Percentiles rank a stretch among this genome's conserved stretches.
Conservation (phyloP, 2,888 invertebrate genomes). For the Sycophila texana region DNA sequence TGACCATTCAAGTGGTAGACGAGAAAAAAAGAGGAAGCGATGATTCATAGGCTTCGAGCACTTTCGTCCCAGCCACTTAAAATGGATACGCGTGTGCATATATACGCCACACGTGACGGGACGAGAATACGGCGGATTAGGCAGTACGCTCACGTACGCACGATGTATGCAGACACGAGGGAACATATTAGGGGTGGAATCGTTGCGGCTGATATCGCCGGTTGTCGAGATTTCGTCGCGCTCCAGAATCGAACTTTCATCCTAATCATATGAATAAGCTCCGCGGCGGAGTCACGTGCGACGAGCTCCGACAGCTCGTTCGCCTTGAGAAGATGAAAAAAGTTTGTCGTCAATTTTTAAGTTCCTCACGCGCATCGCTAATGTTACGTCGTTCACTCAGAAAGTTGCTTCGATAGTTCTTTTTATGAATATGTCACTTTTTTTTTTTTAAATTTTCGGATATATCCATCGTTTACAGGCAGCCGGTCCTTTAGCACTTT, state of each 20-base stretch:
- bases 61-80: too few relatives aligned
- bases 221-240: slow-evolving; percentile 24
- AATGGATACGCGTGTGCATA: background rate
- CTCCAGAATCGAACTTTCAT: background rate
- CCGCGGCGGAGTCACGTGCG: background rate
- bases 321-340: slow-evolving; percentile 15
- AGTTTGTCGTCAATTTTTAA: slow-evolving; percentile 4
- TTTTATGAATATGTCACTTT: background rate
- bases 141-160: slow-evolving; percentile 41
- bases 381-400: background rate
- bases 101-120: background rate
- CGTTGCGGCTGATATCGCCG: slow-evolving; percentile 21
- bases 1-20: too few relatives aligned
- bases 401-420: background rate
- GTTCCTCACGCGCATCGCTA: background rate
- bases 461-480: too few relatives aligned
- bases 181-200: slow-evolving; percentile 24
- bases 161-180: slow-evolving; percentile 23
- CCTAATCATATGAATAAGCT: background rate
- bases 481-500: too few relatives aligned
- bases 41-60: too few relatives aligned
- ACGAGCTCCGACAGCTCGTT: background rate
- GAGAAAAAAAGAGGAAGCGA: too few relatives aligned
- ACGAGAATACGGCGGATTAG: background rate
- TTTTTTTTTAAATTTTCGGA: too few relatives aligned